Base-by-base conservation (phyloP, 2,113 vertebrate species). In the Mustela lutreola region DNA sequence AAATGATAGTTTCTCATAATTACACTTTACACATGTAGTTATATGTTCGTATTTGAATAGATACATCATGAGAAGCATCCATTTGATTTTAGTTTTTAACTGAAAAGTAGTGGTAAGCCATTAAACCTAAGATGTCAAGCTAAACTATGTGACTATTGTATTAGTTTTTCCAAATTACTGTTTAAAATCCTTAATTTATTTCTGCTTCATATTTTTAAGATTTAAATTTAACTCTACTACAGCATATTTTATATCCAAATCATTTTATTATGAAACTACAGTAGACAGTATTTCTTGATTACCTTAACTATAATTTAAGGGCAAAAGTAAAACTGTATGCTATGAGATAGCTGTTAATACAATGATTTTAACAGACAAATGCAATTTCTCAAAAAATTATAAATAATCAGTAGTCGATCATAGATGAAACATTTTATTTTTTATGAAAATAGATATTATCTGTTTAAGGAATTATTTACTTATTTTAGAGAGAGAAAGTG, bases 91-190 rank as follows among this genome's bases (percentile, higher is more conserved):
- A 48, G 0, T 16, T 65, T 33, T 93, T 58, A 45, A 75, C 14
- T 39, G 33, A 88, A 82, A 96, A 98, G n/a, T 78, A 80, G 0
- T 84, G n/a, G 89, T 91, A 80, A 91, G 73, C 18, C 4, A 91
- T 98, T 97, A 95, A 98, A 90, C 2, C 5, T 94, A 95, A 83
- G 4, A 82, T 94, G 97, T 24, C 10, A 71, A 80, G 50, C 67
- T 42, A 78, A 78, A 60, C 28, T 86, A 16, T 75, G 3, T 84
- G 2, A 11, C 39, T 97, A 60, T 87, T 45, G 18, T 95, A 98
- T 96, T 90, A 75, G 71, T 89, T 76, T 1, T 98, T 70, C 11
- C 53, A 85, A 63, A 24, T 60, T 39, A 21, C 5, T 90, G 39
- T 11, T 26, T 28, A 65, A 96, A 97, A 39, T 73, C 11, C 4